Evolutionary conservation across 2,888 invertebrate species (phyloP).

Genomic region (Drosophila niveifrons): DNA sequence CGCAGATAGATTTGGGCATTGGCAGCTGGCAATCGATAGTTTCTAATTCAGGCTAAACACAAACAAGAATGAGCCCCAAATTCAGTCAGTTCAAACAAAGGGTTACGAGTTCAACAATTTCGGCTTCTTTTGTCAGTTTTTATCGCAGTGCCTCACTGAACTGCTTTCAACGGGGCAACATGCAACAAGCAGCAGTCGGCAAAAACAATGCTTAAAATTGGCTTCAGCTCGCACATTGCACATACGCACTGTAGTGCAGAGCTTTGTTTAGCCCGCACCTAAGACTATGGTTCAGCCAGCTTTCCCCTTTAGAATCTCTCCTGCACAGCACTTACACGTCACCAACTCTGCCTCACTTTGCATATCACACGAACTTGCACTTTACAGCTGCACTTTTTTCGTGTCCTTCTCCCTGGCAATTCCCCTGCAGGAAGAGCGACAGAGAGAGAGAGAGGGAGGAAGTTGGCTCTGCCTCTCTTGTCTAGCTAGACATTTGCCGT

Average conservation of each 20-base stretch:
- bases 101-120: conserved; percentile 9
- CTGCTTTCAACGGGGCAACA: conserved; percentile 4
- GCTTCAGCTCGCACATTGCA: conserved; percentile 17
- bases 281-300: conserved; percentile 15
- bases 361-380: conserved; percentile 79
- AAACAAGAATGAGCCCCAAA: conserved; percentile 29
- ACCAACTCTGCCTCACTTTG: conserved; percentile 61
- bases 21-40: conserved; percentile 59
- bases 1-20: neutral
- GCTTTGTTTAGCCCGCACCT: conserved; percentile 53
- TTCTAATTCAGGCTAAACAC: conserved; percentile 64
- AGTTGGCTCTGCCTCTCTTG: conserved; percentile 40
- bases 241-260: conserved; percentile 56
- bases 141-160: neutral
- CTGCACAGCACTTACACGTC: conserved; percentile 3
- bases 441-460: neutral
- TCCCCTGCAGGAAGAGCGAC: too few relatives aligned
- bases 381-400: conserved; percentile 58
- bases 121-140: neutral
- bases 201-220: conserved; percentile 28
- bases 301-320: neutral
- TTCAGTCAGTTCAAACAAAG: conserved; percentile 14
- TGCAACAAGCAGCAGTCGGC: conserved; percentile 47
- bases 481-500: conserved; percentile 74
- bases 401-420: conserved; percentile 8